Conservation (phyloP, 2,797 vertebrate species). For the Phrynocephalus vlangalii region DNA sequence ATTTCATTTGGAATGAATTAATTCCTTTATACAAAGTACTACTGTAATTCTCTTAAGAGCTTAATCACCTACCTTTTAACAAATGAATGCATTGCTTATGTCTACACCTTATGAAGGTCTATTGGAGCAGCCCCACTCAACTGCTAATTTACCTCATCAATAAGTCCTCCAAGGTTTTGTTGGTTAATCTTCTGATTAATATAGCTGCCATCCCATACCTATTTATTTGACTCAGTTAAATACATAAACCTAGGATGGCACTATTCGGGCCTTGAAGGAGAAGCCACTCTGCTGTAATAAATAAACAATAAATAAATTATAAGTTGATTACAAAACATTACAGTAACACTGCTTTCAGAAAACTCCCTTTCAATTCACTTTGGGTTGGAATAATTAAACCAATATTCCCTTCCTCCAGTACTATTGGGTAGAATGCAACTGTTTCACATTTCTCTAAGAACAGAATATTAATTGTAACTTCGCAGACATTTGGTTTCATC, state of each 20-base stretch:
- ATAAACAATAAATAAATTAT: no score
- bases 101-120: background rate
- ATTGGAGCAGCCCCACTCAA: background rate
- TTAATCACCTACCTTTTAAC: background rate
- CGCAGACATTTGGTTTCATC: background rate
- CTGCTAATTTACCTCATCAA: background rate
- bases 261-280: background rate
- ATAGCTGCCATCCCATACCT: background rate
- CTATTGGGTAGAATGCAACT: background rate
- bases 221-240: background rate
- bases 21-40: no score
- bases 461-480: background rate
- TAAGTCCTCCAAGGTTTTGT: background rate
- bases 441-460: background rate
- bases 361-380: background rate
- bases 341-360: no score
- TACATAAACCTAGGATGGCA: background rate
- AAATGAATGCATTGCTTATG: background rate
- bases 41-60: background rate
- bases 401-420: no score
- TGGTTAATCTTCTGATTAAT: constrained; percentile 7
- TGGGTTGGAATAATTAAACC: background rate
- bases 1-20: no score
- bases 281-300: background rate
- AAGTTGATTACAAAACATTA: no score